A percentile compares a stretch with the other conserved stretches of the same genome.
Conservation (phyloP, 2,797 vertebrate species). For the Dallia pectoralis region DNA sequence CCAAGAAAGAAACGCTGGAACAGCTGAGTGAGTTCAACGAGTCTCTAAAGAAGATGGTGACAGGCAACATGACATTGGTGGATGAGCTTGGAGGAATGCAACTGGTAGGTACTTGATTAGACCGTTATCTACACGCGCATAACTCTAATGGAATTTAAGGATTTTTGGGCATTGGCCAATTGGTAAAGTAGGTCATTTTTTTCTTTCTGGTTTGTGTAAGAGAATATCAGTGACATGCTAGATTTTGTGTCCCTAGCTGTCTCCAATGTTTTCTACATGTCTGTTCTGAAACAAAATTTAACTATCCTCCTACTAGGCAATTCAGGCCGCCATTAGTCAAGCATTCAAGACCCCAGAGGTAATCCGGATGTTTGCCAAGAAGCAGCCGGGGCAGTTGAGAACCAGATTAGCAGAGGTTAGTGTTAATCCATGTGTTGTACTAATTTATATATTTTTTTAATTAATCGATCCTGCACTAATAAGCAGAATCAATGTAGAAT, state of each 20-base stretch:
- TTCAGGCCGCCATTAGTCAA: conserved; percentile 97
- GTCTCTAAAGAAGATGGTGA: conserved; percentile 95
- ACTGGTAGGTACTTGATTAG: conserved; percentile 74
- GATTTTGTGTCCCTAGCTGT: too few relatives aligned
- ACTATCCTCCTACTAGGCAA: conserved; percentile 77
- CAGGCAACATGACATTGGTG: conserved; percentile 95
- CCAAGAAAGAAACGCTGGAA: conserved; percentile 95
- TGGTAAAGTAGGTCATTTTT: too few relatives aligned
- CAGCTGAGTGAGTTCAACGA: conserved; percentile 95
- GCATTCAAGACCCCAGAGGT: conserved; percentile 99
- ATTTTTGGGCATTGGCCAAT: not conserved
- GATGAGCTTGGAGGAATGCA: conserved; percentile 97
- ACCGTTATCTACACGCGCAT: not conserved
- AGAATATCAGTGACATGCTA: too few relatives aligned
- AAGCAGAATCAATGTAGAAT: not conserved
- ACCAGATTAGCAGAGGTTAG: conserved; percentile 92
- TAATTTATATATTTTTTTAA: not conserved
- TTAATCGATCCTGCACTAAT: not conserved
- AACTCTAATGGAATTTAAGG: not conserved
- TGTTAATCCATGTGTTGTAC: not conserved
- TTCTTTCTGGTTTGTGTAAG: too few relatives aligned
- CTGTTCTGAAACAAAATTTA: not conserved
- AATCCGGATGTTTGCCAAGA: conserved; percentile 97
- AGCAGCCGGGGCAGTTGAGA: conserved; percentile 93
- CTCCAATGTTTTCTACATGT: too few relatives aligned